phyloP scores from a whole-genome alignment of 2,888 invertebrate species.

The Drosophila greeni region DNA sequence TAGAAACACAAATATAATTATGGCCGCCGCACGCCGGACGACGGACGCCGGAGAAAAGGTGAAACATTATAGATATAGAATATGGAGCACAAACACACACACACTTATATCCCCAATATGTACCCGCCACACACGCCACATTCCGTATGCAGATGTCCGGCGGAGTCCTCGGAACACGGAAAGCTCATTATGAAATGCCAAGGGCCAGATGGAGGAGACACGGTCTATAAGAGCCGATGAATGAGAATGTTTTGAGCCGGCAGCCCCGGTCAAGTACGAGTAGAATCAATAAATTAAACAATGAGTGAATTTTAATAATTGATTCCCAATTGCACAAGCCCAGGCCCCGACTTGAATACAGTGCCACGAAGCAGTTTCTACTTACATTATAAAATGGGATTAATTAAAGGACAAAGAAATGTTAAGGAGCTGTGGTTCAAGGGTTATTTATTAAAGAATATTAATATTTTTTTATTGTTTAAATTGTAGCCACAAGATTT shows the following conservation, averaged over 20 bases:
- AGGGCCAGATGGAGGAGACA: constrained; percentile 41
- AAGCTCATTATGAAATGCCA: constrained; percentile 45
- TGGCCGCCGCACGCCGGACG: constrained; percentile 29
- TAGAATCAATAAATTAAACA: constrained; percentile 42
- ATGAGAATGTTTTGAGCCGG: constrained; percentile 35
- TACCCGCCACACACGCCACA: constrained; percentile 17
- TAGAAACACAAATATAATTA: constrained; percentile 73
- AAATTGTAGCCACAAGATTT: background rate
- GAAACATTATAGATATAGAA: constrained; percentile 32
- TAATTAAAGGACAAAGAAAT: background rate
- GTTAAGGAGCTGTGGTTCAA: background rate
- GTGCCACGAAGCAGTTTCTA: background rate
- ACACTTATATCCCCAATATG: background rate
- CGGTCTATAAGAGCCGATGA: constrained; percentile 23
- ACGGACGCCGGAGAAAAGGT: constrained; percentile 26
- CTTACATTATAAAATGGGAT: background rate
- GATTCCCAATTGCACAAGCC: constrained; percentile 25
- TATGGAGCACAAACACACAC: constrained; percentile 19
- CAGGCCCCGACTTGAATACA: constrained; percentile 1
- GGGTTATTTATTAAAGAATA: too few species aligned
- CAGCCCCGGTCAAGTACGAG: constrained; percentile 25
- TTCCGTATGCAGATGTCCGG: constrained; percentile 32
- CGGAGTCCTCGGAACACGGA: constrained; percentile 35
- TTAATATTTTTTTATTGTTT: too few species aligned
- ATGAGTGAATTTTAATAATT: constrained; percentile 40